A percentile compares a stretch with the other conserved stretches of the same genome.
Evolutionary conservation across 2,797 vertebrate genomes (phyloP).

Genomic region (Alauda arvensis): DNA sequence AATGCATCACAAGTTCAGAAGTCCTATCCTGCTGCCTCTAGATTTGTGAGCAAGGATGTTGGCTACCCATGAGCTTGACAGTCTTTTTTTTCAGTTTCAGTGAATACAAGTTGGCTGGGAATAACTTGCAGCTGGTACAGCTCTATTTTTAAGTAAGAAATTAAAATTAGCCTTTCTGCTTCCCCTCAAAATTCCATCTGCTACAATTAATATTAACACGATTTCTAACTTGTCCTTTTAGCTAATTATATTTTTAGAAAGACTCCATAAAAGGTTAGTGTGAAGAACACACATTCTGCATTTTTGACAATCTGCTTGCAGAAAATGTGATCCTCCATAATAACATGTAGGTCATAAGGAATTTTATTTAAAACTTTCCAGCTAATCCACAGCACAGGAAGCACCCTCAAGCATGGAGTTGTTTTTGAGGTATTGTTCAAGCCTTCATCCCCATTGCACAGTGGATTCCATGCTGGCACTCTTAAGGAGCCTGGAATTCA

Average conservation of each 20-base stretch:
- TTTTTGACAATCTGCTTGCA: slow-evolving; percentile 15
- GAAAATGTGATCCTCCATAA: not conserved
- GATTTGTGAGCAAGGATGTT: not conserved
- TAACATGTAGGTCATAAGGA: not conserved
- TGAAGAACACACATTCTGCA: not conserved
- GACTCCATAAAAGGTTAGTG: slow-evolving; percentile 15
- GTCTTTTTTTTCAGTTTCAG: slow-evolving; percentile 31
- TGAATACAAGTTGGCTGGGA: slow-evolving; percentile 45
- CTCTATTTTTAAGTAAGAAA: slow-evolving; percentile 61
- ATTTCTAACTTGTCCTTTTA: slow-evolving; percentile 43
- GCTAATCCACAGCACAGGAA: not conserved
- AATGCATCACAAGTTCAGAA: slow-evolving; percentile 2
- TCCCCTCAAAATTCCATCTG: slow-evolving; percentile 62
- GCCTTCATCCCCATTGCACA: not conserved
- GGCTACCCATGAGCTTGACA: slow-evolving; percentile 11
- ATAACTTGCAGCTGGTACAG: slow-evolving; percentile 58
- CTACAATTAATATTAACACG: slow-evolving; percentile 61
- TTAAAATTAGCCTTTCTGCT: slow-evolving; percentile 56
- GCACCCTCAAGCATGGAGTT: not conserved
- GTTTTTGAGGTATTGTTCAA: not conserved
- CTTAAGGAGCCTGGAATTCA: not conserved
- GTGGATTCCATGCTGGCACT: not conserved
- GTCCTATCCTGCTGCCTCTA: not conserved
- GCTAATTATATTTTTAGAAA: slow-evolving; percentile 55
- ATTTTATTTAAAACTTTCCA: not conserved